Evolutionary conservation across 2,113 vertebrate species (phyloP), one percentile per base, ranked within the genome.

Genomic region (Macroglossus sobrinus): DNA sequence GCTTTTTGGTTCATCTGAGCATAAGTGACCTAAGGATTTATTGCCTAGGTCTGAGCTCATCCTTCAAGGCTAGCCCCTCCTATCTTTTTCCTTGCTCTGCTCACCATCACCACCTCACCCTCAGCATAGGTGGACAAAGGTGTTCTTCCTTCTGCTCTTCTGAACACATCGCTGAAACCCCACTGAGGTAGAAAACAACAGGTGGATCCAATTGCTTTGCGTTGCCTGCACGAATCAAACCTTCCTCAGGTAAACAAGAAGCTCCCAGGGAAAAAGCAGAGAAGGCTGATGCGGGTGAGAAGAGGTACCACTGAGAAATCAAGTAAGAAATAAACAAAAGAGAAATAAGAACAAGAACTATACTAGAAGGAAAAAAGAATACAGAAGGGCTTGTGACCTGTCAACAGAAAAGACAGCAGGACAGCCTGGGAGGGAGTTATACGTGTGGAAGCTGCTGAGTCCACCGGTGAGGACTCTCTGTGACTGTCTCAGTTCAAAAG

Each of bases 161-260:
- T 35, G 28, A 71, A 93, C 84, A 84, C 1, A 1, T 38, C n/a
- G 38, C 69, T 71, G 28, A 96, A 53, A 53, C 24, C 19, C 91
- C 71, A 78, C 21, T 53, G 74, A 93, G 55, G 45, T 43, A 82
- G 82, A 91, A 71, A 79, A 53, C 69, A 86, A 64, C 72, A 90
- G 85, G n/a, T 79, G 75, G 92, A 78, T 91, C 92, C 93, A 30
- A 89, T 55, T 91, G 64, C 64, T 86, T 91, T 90, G 87, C 57
- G 72, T 53, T 84, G 45, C 14, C 68, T 43, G 21, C 55, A 53
- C 66, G 66, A 75, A 88, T 68, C 19, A 19, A 84, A 38, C 40
- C 28, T 94, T 80, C 63, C 16, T 76, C 71, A n/a, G 55, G n/a
- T 40, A 63, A 76, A 69, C 61, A 55, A 50, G 50, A 90, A 45